Base-by-base conservation (phyloP, 2,113 vertebrate species). In the Clarias gariepinus region DNA sequence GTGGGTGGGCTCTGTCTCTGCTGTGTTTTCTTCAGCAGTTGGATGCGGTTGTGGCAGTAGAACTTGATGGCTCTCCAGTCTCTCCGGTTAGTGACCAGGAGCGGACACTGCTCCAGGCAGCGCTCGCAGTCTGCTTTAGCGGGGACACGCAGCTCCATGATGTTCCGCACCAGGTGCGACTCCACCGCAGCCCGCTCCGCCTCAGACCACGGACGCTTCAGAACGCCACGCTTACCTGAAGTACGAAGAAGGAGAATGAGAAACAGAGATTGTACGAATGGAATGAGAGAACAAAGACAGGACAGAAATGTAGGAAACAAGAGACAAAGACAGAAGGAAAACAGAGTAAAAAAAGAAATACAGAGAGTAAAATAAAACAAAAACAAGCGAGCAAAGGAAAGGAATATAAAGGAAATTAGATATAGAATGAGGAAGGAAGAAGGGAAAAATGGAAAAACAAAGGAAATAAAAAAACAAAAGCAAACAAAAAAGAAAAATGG, bases 111-210 rank as follows among this genome's bases (percentile, higher is more conserved):
- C 90, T 95, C 93, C 28, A 96, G 91, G 86, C 95, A 95, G 87
- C 94, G 95, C 90, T 96, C 95, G 13, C 95, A 96, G 92, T 96
- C 95, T 0, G 95, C 95, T 91, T 96, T 96, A 0, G 95, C 95
- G 0, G 95, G 95, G 52, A 95, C 95, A 0, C 94, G 91, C 25
- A 95, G 90, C 60, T 95, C 95, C 88, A 94, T 61, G 66, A 96
- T 93, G 92, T 96, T 95, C 23, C 91, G 91, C 74, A 95, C 95
- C 21, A 96, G 93, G 90, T 96, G 94, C 53, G 94, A 93, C 91
- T 96, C 95, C 0, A 96, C 95, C 0, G 94, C 95, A 0, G 94
- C 94, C 0, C 95, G 92, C 91, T 95, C 95, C 0, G 94, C 95
- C 88, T 95, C 95, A 0, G 94, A 95, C 95, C 94, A 96, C 21